A percentile compares a stretch with the other conserved stretches of the same genome.
Evolutionary conservation across 2,888 invertebrate genomes (phyloP).

Genomic region (Dryocosmus kuriphilus): DNA sequence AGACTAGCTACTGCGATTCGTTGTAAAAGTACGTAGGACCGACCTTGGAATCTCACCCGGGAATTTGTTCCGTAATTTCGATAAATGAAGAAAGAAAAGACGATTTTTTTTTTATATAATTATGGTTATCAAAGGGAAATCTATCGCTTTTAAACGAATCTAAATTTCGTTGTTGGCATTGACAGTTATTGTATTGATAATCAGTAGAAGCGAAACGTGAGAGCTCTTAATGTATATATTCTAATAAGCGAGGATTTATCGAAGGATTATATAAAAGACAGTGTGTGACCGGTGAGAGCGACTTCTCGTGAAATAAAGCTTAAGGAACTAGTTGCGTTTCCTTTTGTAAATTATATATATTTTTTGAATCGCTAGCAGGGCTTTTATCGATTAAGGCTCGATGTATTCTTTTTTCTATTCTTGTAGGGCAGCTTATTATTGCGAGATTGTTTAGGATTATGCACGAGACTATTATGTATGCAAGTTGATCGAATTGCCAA

Average conservation of each 20-base stretch:
- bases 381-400: conserved; percentile 14
- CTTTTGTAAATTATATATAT: conserved; percentile 3
- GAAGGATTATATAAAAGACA: conserved; percentile 34
- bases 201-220: conserved; percentile 1
- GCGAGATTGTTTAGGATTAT: conserved; percentile 32
- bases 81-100: conserved; percentile 15
- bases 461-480: conserved; percentile 33
- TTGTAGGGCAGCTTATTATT: conserved; percentile 27
- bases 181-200: conserved; percentile 11
- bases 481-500: conserved; percentile 33
- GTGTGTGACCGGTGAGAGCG: conserved; percentile 13
- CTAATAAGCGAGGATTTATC: conserved; percentile 19
- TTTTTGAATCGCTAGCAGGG: conserved; percentile 27
- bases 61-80: neutral
- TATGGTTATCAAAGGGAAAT: conserved; percentile 1
- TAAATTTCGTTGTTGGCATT: conserved; percentile 20
- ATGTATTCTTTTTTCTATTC: conserved; percentile 33
- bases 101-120: conserved; percentile 15
- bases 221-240: conserved; percentile 28
- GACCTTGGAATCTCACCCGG: conserved; percentile 5
- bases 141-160: conserved; percentile 4
- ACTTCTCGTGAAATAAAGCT: conserved; percentile 15
- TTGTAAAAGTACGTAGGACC: neutral
- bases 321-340: conserved; percentile 22
- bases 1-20: conserved; percentile 32